Evolutionary conservation across 2,888 invertebrate genomes (phyloP), one percentile per base, ranked within the genome.

Genomic region (Perdita meconis): DNA sequence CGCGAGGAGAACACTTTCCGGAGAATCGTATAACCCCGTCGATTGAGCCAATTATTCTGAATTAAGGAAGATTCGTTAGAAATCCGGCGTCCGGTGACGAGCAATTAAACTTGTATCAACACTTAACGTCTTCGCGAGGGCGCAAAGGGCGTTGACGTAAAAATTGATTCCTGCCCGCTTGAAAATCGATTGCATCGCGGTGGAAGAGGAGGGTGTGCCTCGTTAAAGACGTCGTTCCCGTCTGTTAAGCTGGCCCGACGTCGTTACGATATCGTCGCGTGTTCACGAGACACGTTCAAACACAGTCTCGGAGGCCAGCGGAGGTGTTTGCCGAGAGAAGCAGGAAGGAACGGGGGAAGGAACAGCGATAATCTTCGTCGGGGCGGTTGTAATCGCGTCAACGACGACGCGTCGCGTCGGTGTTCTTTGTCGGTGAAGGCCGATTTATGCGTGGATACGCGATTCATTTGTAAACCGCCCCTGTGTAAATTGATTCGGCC

Each of bases 201-300:
- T 12, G 30, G 19, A 4, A 30, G 30, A 30, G n/a, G 16, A n/a
- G 53, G 51, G 51, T 63, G 63, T 53, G 38, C 55, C 72, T 68
- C 65, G 81, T 81, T 67, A 67, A 81, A 72, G 73, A 51, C 65
- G 63, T 66, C 76, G 61, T 81, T 78, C 66, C 63, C 70, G 61
- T 47, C 40, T 67, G 77, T 60, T 74, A 63, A 69, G 34, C 53
- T 77, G 19, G 34, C 64, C 68, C 65, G 68, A 74, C 78, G 73
- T 78, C 81, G 81, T 81, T 81, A 81, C 74, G 78, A 73, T 70
- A 77, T 76, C 82, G 77, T 82, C 80, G 70, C 77, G 76, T 61
- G 82, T 57, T 68, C 81, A 51, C 57, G 67, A 78, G 78, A 81
- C 82, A 71, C 73, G 77, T 61, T 76, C 69, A 68, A 71, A 72